Conservation (phyloP, 2,113 vertebrate genomes). For the Telmatochromis sp. region DNA sequence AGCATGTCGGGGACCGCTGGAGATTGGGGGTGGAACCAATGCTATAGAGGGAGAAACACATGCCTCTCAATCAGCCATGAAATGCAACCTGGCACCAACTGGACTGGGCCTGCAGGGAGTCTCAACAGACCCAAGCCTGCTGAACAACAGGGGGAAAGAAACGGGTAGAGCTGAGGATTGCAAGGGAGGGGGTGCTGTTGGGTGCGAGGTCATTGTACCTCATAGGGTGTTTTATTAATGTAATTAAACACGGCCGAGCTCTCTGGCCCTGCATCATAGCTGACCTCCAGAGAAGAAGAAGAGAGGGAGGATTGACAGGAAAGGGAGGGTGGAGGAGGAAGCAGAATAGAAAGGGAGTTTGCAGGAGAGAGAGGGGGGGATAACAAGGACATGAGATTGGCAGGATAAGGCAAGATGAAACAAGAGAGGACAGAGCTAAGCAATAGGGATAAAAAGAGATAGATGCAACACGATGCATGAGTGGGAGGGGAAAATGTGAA, state of each 20-base stretch:
- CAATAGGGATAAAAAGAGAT: slow-evolving; percentile 39
- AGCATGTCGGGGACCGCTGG: slow-evolving; percentile 53
- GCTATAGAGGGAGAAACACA: slow-evolving; percentile 46
- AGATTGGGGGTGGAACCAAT: slow-evolving; percentile 48
- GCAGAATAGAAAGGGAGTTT: neutral
- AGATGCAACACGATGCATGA: slow-evolving; percentile 39
- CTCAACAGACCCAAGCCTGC: slow-evolving; percentile 26
- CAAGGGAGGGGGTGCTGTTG: slow-evolving; percentile 4
- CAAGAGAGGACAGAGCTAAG: slow-evolving; percentile 40
- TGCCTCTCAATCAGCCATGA: slow-evolving; percentile 64
- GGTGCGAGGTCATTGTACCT: slow-evolving; percentile 62
- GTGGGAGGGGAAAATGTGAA: slow-evolving; percentile 29
- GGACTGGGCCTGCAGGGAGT: slow-evolving; percentile 47
- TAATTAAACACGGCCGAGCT: slow-evolving; percentile 68
- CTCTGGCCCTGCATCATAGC: slow-evolving; percentile 51
- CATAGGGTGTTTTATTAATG: slow-evolving; percentile 70
- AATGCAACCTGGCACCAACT: slow-evolving; percentile 61
- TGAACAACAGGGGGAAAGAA: slow-evolving; percentile 25
- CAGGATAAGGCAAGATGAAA: slow-evolving; percentile 55
- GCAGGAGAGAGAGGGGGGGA: slow-evolving; percentile 10
- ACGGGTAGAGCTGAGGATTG: neutral
- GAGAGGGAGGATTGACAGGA: neutral
- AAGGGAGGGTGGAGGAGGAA: neutral
- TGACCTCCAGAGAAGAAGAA: slow-evolving; percentile 56
- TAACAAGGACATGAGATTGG: slow-evolving; percentile 58